phyloP scores from a whole-genome alignment of 2,113 vertebrate genomes.

The Prolemur simus region DNA sequence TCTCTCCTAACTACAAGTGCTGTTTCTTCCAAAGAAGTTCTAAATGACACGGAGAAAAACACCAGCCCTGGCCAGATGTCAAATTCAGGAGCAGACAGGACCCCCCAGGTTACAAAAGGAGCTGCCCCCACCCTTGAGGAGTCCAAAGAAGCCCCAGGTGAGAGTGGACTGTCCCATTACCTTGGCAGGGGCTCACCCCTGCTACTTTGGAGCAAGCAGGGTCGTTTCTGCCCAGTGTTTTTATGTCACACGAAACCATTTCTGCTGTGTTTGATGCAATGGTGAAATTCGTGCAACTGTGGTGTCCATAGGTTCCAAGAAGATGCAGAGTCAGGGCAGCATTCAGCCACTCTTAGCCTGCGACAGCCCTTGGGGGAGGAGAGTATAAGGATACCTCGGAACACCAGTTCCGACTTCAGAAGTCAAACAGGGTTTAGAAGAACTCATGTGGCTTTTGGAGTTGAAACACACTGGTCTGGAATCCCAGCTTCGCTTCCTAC shows the following conservation, averaged over 20 bases:
- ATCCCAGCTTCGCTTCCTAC: background rate
- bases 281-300: fast-evolving
- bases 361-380: background rate
- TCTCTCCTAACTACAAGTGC: background rate
- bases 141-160: background rate
- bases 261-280: background rate
- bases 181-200: background rate
- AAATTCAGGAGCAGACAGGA: background rate
- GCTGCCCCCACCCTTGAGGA: background rate
- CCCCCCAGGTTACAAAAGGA: background rate
- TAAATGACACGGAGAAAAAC: background rate
- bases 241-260: fast-evolving
- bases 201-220: fast-evolving
- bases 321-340: background rate
- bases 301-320: fast-evolving
- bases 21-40: background rate
- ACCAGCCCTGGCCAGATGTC: background rate
- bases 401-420: no score
- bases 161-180: fast-evolving
- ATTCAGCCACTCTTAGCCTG: background rate
- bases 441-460: background rate
- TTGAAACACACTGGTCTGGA: background rate
- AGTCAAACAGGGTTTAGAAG: no score
- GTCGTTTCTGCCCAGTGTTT: no score
- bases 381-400: background rate